phyloP scores from a whole-genome alignment of 1,140 invertebrate species.

The Dreissena polymorpha region DNA sequence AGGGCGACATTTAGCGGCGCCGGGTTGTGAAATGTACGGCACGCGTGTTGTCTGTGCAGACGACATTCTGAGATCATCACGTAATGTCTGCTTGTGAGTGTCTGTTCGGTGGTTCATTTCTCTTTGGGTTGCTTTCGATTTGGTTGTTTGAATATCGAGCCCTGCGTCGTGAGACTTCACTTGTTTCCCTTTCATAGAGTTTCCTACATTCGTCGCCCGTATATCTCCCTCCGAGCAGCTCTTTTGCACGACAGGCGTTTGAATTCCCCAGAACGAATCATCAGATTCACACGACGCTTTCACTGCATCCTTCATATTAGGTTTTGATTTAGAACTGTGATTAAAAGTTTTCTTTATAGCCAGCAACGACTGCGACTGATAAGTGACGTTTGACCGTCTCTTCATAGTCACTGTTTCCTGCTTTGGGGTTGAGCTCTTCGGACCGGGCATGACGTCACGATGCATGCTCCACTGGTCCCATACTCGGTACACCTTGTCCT shows the following conservation, averaged over 20 bases:
- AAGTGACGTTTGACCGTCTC: not conserved
- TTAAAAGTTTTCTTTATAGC: slow-evolving; percentile 38
- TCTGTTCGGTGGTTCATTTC: no score
- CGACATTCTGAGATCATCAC: no score
- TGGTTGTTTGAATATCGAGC: not conserved
- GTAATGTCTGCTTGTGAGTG: no score
- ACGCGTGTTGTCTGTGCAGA: no score
- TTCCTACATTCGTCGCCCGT: not conserved
- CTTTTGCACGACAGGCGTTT: slow-evolving; percentile 35
- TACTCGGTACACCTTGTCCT: slow-evolving; percentile 39
- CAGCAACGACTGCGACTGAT: not conserved
- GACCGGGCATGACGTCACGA: not conserved
- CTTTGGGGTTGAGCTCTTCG: slow-evolving; percentile 49
- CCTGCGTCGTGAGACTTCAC: slow-evolving; percentile 32
- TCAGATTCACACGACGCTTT: not conserved
- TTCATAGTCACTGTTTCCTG: slow-evolving; percentile 7
- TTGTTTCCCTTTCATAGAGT: slow-evolving; percentile 31
- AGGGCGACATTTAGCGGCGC: no score
- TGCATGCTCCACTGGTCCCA: slow-evolving; percentile 26
- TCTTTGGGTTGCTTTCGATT: no score
- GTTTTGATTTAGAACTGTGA: not conserved
- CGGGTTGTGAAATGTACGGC: no score
- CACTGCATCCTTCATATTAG: not conserved
- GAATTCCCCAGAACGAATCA: slow-evolving; percentile 50
- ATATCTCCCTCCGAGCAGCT: slow-evolving; percentile 40